phyloP scores from a whole-genome alignment of 2,888 invertebrate genomes.

The Drosophila sordidapex region DNA sequence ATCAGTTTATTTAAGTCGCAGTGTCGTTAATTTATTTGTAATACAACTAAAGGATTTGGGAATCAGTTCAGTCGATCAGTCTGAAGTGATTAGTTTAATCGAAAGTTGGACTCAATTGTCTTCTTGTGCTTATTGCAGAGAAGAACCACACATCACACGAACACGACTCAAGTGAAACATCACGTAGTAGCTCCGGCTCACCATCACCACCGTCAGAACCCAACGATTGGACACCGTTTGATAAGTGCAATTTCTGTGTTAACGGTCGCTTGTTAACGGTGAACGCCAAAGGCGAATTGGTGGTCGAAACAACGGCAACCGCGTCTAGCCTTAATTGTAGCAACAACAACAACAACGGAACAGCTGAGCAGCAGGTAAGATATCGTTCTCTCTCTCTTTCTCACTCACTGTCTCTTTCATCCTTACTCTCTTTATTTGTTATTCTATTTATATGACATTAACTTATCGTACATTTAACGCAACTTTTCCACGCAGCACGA shows the following conservation, averaged over 20 bases:
- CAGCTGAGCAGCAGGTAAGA: slow-evolving; percentile 84
- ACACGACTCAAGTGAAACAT: slow-evolving; percentile 67
- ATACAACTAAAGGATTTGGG: neutral
- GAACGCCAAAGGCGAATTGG: slow-evolving; percentile 85
- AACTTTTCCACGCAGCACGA: slow-evolving; percentile 82
- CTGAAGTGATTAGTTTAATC: neutral
- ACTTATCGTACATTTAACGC: slow-evolving; percentile 40
- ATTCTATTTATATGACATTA: slow-evolving; percentile 31
- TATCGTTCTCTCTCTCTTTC: neutral
- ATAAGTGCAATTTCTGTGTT: slow-evolving; percentile 94
- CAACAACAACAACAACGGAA: slow-evolving; percentile 36
- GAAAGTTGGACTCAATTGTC: neutral
- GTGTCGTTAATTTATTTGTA: neutral
- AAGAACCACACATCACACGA: slow-evolving; percentile 69
- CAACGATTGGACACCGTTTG: slow-evolving; percentile 92
- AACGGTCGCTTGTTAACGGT: slow-evolving; percentile 89
- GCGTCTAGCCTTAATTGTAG: slow-evolving; percentile 46
- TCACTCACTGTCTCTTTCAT: neutral
- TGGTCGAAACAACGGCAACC: slow-evolving; percentile 84
- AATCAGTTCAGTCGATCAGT: neutral
- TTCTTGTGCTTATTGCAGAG: slow-evolving; percentile 36
- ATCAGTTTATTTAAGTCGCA: neutral
- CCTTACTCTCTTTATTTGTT: neutral
- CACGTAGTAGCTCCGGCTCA: slow-evolving; percentile 73
- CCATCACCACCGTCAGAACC: slow-evolving; percentile 84